Evolutionary conservation across 2,113 vertebrate genomes (phyloP).

Genomic region (Albula glossodonta): DNA sequence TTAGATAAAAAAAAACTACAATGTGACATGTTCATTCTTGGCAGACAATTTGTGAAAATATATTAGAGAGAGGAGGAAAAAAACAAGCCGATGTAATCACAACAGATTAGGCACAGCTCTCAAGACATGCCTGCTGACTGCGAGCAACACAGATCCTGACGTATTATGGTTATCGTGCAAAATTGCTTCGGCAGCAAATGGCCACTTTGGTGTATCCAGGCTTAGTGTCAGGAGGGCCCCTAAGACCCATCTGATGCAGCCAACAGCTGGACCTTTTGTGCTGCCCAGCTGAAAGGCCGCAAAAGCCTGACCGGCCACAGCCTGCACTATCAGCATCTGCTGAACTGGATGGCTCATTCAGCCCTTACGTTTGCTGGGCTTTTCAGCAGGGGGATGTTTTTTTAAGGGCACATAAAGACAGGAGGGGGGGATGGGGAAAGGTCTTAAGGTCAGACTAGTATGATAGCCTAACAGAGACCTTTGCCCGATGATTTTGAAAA

Average conservation of each 20-base stretch:
- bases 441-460: not conserved
- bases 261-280: conserved; percentile 58
- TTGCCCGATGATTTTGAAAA: not conserved
- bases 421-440: not conserved
- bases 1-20: not conserved
- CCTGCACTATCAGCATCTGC: conserved; percentile 54
- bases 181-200: conserved; percentile 60
- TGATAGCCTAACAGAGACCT: not conserved
- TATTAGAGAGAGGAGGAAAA: not conserved
- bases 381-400: not conserved
- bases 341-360: conserved; percentile 41
- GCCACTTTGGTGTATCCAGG: conserved; percentile 54
- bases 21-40: not conserved
- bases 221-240: conserved; percentile 56
- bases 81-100: conserved; percentile 7
- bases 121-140: conserved; percentile 30
- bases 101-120: not conserved
- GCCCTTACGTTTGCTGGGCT: not conserved
- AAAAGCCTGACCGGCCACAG: conserved; percentile 33
- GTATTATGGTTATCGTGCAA: conserved; percentile 55
- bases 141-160: conserved; percentile 38
- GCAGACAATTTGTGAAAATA: not conserved
- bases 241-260: conserved; percentile 33
- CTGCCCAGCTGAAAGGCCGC: conserved; percentile 33
- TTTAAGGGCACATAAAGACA: not conserved